A percentile compares a stretch with the other conserved stretches of the same genome.
Conservation (phyloP, 2,797 vertebrate genomes). For the Pelochelys cantorii region DNA sequence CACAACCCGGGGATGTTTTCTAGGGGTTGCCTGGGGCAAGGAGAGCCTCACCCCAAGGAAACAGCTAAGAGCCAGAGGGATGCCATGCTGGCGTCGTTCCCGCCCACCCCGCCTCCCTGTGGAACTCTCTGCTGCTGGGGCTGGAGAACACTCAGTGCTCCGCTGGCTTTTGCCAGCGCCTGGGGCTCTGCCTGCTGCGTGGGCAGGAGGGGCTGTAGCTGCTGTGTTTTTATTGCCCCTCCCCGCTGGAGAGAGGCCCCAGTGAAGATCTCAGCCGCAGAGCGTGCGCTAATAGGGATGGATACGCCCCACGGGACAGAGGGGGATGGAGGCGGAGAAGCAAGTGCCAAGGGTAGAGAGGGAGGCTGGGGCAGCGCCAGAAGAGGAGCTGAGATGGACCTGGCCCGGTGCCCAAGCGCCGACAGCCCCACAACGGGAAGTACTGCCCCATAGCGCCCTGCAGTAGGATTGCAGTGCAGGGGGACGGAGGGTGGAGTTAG, state of each 20-base stretch:
- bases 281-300: not conserved
- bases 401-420: not conserved
- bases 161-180: too few relatives aligned
- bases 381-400: not conserved
- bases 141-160: not conserved
- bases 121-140: not conserved
- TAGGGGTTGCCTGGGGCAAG: not conserved
- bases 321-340: not conserved
- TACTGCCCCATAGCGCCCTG: too few relatives aligned
- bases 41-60: not conserved
- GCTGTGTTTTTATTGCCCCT: not conserved
- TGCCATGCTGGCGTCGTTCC: too few relatives aligned
- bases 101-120: too few relatives aligned
- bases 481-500: too few relatives aligned
- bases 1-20: too few relatives aligned
- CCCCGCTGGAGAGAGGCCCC: not conserved
- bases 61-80: too few relatives aligned
- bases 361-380: not conserved
- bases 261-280: not conserved
- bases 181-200: too few relatives aligned
- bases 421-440: not conserved
- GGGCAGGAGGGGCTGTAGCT: not conserved
- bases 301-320: not conserved
- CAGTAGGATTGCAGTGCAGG: not conserved
- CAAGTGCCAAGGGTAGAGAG: not conserved